A percentile compares a stretch with the other conserved stretches of the same genome.
Conservation (phyloP, 2,797 vertebrate genomes). For the Brachyalestes nurse region DNA sequence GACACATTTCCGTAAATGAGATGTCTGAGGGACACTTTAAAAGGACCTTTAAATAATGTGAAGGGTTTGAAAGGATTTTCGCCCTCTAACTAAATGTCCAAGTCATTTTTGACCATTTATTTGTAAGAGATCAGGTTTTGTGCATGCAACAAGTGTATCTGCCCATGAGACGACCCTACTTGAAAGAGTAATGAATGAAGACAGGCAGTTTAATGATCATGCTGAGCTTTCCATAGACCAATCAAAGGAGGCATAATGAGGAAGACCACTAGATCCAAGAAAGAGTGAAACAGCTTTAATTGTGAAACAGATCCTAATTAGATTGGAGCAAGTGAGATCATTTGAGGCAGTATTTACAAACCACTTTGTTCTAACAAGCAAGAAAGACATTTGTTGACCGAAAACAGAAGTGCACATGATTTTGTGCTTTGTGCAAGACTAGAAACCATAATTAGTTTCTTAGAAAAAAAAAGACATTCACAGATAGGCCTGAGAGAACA, state of each 20-base stretch:
- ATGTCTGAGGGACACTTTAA: no score
- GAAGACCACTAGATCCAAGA: neutral
- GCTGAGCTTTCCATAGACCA: slow-evolving; percentile 17
- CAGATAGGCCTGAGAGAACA: no score
- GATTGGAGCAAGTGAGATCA: neutral
- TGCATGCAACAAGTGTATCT: no score
- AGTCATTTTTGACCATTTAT: no score
- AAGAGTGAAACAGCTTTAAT: neutral
- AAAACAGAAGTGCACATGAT: neutral
- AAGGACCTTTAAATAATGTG: no score
- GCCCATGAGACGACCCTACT: neutral
- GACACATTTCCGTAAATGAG: no score
- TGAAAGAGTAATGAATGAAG: neutral
- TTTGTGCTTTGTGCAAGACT: neutral
- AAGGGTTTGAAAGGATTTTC: no score
- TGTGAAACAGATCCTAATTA: slow-evolving; percentile 18
- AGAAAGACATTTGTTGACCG: neutral
- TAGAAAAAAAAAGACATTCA: no score
- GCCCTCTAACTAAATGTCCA: no score
- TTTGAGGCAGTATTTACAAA: slow-evolving; percentile 7
- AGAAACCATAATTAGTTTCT: neutral
- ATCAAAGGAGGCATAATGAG: neutral
- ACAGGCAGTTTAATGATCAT: neutral
- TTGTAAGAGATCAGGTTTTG: no score
- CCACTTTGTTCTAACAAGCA: neutral